Percentiles rank a stretch among this genome's conserved stretches.
phyloP scores from a whole-genome alignment of 2,888 invertebrate species.

The Stenchaetothrips biformis region DNA sequence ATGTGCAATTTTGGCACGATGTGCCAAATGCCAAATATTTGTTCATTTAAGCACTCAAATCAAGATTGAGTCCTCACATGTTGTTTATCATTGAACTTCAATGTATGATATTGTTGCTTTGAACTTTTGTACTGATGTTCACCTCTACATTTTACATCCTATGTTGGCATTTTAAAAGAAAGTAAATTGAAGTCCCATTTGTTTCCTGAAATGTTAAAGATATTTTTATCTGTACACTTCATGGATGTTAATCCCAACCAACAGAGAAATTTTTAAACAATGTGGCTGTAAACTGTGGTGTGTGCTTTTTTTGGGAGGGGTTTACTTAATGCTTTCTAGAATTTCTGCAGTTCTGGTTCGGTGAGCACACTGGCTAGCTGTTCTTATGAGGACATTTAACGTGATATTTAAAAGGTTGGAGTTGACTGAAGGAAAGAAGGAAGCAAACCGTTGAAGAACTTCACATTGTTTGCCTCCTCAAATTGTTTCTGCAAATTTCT shows the following conservation, averaged over 20 bases:
- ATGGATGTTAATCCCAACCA: too few relatives aligned
- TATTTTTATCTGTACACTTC: too few relatives aligned
- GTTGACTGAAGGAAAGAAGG: background rate
- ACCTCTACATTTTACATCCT: background rate
- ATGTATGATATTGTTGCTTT: background rate
- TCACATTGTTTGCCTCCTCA: background rate
- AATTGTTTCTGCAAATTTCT: background rate
- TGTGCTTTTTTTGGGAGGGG: too few relatives aligned
- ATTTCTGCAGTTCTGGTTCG: too few relatives aligned
- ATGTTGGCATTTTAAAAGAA: background rate
- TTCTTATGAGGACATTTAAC: background rate
- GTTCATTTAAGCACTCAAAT: background rate
- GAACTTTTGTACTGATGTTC: slow-evolving; percentile 5
- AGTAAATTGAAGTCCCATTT: too few relatives aligned
- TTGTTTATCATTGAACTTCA: slow-evolving; percentile 5
- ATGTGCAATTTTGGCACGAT: background rate
- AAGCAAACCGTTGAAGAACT: background rate
- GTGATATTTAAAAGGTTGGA: background rate
- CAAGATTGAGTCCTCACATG: background rate
- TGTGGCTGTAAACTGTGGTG: too few relatives aligned
- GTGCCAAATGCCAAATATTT: background rate
- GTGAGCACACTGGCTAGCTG: background rate
- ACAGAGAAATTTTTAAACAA: too few relatives aligned
- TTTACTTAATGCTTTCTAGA: too few relatives aligned
- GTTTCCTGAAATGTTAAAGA: too few relatives aligned